Base-by-base conservation (phyloP, 92 coral and sea anemone species). In the Paragorgia papillata region DNA sequence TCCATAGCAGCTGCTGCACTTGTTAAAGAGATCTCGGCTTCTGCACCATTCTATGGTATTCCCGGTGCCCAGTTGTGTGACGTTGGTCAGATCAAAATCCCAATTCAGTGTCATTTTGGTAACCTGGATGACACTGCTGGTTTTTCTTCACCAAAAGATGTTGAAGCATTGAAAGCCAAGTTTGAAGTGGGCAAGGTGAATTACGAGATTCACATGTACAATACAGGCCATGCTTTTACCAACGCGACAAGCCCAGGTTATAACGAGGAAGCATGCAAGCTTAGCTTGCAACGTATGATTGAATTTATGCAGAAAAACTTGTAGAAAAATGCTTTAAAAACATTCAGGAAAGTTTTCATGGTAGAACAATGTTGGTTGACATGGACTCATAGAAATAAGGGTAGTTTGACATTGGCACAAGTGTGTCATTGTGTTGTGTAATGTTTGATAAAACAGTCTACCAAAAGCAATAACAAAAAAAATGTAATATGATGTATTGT, bases 41-140 rank as follows among this genome's bases (percentile, higher is more conserved):
- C 97, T 7, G 97, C 92, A 3, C 97, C 97, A 40, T 93, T 93
- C 82, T 93, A 93, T 41, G 97, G 97, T 35, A 93, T 93, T 41
- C 97, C 97, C 12, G 63, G 75, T 6, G 69, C 79, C 0, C 28
- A 48, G 14, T 76, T 88, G 30, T 96, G 90, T 2, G 84, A 93
- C 56, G 93, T 93, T 20, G 79, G 93, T 21, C 76, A 85, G 12
- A 93, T 93, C 27, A 85, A 81, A 70, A 82, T 93, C 7, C 97
- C 97, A 9, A 66, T 93, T n/a, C 97, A 93, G 75, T 85, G 96
- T 55, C 97, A 93, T 64, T 93, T 93, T 57, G 97, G 97, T 18
- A 91, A 74, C 35, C 63, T 35, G 15, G 97, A 93, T 58, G 60
- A 44, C 4, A 30, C 22, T 0, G 87, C 89, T 0, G 87, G 79